Conservation (phyloP, 2,888 invertebrate species). For the Eupsilia transversa region DNA sequence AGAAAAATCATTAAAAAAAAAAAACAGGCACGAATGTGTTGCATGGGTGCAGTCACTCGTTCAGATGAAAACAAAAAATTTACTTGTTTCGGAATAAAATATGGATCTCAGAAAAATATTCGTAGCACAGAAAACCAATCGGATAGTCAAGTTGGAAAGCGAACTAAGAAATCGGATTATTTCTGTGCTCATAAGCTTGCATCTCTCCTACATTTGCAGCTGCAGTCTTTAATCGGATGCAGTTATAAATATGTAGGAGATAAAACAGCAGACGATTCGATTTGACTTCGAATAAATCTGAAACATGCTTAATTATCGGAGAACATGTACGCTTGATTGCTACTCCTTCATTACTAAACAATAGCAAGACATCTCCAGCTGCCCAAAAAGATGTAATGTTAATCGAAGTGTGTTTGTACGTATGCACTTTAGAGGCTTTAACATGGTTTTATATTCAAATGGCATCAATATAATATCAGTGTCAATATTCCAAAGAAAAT, state of each 20-base stretch:
- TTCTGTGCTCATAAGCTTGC: conserved; percentile 25
- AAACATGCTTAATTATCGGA: not conserved
- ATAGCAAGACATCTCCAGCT: not conserved
- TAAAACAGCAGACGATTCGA: conserved; percentile 13
- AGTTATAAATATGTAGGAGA: conserved; percentile 41
- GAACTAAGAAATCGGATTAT: conserved; percentile 40
- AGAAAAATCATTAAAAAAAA: too few species aligned
- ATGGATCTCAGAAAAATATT: not conserved
- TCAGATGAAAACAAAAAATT: not conserved
- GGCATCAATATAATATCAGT: too few species aligned
- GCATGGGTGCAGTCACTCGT: not conserved
- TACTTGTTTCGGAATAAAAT: not conserved
- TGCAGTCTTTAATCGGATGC: conserved; percentile 41
- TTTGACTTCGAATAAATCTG: conserved; percentile 18
- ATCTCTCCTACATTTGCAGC: conserved; percentile 22
- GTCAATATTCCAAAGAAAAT: too few species aligned
- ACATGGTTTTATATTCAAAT: too few species aligned
- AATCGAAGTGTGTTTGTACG: not conserved
- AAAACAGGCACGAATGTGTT: too few species aligned
- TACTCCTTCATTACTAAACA: not conserved
- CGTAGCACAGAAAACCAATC: conserved; percentile 4
- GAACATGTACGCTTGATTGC: not conserved
- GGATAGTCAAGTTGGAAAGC: conserved; percentile 16
- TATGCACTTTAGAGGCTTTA: too few species aligned
- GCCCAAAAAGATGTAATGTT: not conserved